Evolutionary conservation across 2,888 invertebrate species (phyloP).

Genomic region (Hesperia comma): DNA sequence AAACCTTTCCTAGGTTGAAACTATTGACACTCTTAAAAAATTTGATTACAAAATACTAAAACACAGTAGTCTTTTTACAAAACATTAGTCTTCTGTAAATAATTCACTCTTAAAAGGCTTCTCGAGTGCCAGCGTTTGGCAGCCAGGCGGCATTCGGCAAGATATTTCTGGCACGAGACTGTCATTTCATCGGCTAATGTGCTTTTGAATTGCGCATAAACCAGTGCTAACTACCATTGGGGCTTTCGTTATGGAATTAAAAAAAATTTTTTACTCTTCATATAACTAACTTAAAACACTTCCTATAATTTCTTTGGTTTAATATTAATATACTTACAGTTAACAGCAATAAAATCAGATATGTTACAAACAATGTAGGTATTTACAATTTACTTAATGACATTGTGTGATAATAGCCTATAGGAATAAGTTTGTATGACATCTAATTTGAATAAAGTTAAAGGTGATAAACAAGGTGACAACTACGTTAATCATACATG

Average conservation of each 20-base stretch:
- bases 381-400: not conserved
- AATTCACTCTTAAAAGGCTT: slow-evolving; percentile 11
- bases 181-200: slow-evolving; percentile 21
- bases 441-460: not conserved
- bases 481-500: not conserved
- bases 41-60: not conserved
- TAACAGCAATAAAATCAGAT: not conserved
- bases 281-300: not conserved
- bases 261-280: not conserved
- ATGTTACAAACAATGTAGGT: not conserved
- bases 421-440: not conserved
- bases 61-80: no score
- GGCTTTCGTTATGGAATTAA: not conserved
- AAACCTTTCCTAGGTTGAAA: no score
- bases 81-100: not conserved
- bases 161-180: slow-evolving; percentile 21
- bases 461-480: not conserved
- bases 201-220: slow-evolving; percentile 16
- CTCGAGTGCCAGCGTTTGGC: slow-evolving; percentile 2
- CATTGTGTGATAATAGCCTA: not conserved
- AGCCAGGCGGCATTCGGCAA: not conserved
- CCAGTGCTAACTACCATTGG: slow-evolving; percentile 1
- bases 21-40: no score
- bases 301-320: not conserved
- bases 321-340: not conserved